Conservation (phyloP, 2,113 vertebrate genomes). For the Anser cygnoides region DNA sequence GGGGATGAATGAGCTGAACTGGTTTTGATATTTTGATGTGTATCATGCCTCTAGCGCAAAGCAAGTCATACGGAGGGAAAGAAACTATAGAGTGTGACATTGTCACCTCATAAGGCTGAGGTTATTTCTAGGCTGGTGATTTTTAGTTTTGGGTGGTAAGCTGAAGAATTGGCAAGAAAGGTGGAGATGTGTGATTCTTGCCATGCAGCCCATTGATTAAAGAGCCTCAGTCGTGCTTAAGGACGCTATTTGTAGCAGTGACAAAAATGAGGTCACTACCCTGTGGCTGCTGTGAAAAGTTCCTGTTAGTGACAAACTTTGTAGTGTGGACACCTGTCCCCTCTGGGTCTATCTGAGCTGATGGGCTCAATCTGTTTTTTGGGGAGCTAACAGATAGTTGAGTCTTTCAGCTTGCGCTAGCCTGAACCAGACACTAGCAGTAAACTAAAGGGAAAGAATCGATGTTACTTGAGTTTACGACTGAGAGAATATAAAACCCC, state of each 20-base stretch:
- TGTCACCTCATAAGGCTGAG: background rate
- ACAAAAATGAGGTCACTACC: background rate
- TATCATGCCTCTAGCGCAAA: slow-evolving; percentile 44
- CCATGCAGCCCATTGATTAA: background rate
- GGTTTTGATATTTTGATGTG: slow-evolving; percentile 67
- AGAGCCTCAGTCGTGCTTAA: background rate
- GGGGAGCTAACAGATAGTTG: background rate
- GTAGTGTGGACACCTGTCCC: background rate
- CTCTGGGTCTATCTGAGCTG: background rate
- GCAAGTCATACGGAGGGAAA: background rate
- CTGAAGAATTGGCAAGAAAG: background rate
- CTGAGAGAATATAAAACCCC: background rate
- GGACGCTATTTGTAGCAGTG: background rate
- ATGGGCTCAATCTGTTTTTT: background rate
- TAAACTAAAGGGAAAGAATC: background rate
- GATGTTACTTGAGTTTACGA: background rate
- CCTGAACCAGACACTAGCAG: background rate
- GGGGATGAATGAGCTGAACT: slow-evolving; percentile 52
- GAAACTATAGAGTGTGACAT: background rate
- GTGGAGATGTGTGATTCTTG: background rate
- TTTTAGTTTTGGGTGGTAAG: background rate
- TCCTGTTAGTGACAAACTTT: background rate
- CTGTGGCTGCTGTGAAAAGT: background rate
- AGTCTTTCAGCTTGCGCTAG: background rate
- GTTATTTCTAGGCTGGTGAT: background rate